These are phyloP conservation scores for Sympetrum striolatum DNA, from an alignment of 2,888 invertebrate species.

Conservation along the genomic window DNA sequence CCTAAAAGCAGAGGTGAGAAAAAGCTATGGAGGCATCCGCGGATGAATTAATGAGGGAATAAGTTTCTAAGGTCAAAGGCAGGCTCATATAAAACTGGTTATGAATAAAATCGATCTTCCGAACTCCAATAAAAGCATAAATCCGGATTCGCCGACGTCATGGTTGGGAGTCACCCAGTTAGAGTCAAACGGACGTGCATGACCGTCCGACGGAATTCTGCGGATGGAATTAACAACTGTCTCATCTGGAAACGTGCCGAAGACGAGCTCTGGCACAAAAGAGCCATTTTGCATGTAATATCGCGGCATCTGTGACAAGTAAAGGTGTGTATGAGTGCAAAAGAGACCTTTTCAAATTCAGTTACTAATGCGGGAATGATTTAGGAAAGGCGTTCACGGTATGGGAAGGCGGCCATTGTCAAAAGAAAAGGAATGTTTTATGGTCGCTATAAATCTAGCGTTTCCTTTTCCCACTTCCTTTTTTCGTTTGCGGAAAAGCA, in stretches of 20 bases:
- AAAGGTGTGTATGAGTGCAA: not conserved
- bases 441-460: not conserved
- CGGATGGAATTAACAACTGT: too few species aligned
- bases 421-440: not conserved
- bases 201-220: too few species aligned
- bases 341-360: not conserved
- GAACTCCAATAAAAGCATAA: not conserved
- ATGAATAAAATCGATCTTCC: not conserved
- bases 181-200: too few species aligned
- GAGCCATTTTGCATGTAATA: not conserved
- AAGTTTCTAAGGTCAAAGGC: not conserved
- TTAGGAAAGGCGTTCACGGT: not conserved
- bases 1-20: not conserved
- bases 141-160: not conserved
- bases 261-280: not conserved
- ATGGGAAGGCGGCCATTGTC: not conserved
- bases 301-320: not conserved
- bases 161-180: too few species aligned
- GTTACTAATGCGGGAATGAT: not conserved
- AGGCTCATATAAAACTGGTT: not conserved
- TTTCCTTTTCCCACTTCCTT: not conserved
- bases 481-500: not conserved
- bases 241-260: not conserved
- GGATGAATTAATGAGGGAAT: slow-evolving; percentile 28
- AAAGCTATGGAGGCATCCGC: not conserved